A percentile compares a stretch with the other conserved stretches of the same genome.
Conservation (phyloP, 2,797 vertebrate genomes). For the Acanthopagrus latus region DNA sequence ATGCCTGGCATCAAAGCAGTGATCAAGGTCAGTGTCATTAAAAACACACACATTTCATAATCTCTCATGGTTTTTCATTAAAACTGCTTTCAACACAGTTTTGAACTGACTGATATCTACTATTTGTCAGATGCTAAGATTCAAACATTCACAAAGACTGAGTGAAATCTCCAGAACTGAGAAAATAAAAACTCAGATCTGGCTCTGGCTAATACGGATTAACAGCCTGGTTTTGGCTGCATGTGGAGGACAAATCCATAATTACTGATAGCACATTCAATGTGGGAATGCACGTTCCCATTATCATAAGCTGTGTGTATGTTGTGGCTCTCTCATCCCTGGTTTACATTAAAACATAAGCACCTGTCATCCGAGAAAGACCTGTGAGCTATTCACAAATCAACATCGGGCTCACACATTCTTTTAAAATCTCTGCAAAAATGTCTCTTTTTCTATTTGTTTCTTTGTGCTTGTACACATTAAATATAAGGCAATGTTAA, state of each 20-base stretch:
- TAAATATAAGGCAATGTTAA: background rate
- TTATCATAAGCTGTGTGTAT: background rate
- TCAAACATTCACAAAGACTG: background rate
- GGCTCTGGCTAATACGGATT: background rate
- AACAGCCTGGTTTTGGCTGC: background rate
- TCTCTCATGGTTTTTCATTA: background rate
- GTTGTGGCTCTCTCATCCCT: background rate
- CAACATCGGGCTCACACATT: background rate
- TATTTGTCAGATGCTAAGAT: background rate
- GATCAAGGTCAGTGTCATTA: background rate
- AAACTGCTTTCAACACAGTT: background rate
- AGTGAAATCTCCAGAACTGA: background rate
- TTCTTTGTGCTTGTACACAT: background rate
- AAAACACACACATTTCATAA: background rate
- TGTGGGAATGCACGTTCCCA: background rate
- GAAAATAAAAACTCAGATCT: background rate
- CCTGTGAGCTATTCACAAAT: background rate
- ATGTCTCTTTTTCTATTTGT: background rate
- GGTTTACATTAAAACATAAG: background rate
- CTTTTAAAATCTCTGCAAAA: background rate
- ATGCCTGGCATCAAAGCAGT: background rate
- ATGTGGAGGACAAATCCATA: background rate
- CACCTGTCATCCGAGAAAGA: background rate
- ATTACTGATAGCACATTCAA: background rate
- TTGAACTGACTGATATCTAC: background rate